Base-by-base conservation (phyloP, 2,888 invertebrate species). In the Pterostichus madidus region DNA sequence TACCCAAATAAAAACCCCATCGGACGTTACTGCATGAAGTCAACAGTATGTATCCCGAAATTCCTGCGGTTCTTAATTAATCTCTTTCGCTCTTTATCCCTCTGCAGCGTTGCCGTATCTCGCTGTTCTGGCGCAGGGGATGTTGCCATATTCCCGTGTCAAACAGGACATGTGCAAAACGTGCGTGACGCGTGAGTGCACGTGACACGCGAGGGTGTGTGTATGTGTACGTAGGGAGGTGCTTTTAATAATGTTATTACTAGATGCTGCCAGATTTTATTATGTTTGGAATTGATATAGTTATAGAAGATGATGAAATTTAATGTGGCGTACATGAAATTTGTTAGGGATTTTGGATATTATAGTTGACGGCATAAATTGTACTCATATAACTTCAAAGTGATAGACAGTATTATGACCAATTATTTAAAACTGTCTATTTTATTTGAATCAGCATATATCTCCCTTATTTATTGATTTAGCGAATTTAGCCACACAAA, bases 51-150 rank as follows among this genome's bases (percentile, higher is more conserved):
- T 6, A 11, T 17, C 24, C 75, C 24, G 8, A 71, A 49, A 75
- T 75, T 17, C 75, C 75, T 44, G 75, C 32, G 75, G 75, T 49
- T 49, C 75, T 75, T 75, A 75, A 75, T 75, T 75, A 75, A 75
- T 75, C 75, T 49, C 24, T n/a, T 64, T 35, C 31, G 32, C 31
- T 35, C 24, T 31, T 24, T 31, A 11, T 31, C 35, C 32, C 13
- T 11, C 7, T 11, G 35, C 31, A 49, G 49, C 13, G n/a, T 4
- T 49, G n/a, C 49, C 49, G 11, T 13, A 49, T n/a, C 10, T 15
- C 2, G 5, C 53, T 59, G 17, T 13, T n/a, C 11, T 5, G 13
- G n/a, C 11, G n/a, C 49, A 44, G 44, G 44, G 44, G 5, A 44
- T 49, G 49, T 49, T 49, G 10, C 49, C n/a, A 49, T n/a, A 2